A percentile compares a stretch with the other conserved stretches of the same genome.
phyloP scores from a whole-genome alignment of 1,140 invertebrate genomes.

The Ceratina calcarata region DNA sequence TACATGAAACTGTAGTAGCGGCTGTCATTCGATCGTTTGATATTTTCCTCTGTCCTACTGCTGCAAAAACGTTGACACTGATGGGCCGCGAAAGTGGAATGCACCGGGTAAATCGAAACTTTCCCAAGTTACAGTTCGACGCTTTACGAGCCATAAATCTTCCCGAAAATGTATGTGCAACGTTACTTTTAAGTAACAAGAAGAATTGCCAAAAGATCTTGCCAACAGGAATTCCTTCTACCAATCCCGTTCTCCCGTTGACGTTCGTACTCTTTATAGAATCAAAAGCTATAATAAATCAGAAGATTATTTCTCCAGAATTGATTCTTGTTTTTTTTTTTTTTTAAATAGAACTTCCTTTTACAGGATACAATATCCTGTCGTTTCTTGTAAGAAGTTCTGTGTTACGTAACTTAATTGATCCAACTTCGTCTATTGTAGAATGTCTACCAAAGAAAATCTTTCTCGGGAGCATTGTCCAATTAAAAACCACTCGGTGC shows the following conservation, averaged over 20 bases:
- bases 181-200: background rate
- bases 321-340: too few relatives aligned
- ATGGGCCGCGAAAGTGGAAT: slow-evolving; percentile 3
- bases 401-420: background rate
- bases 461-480: background rate
- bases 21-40: background rate
- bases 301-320: background rate
- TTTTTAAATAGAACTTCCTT: background rate
- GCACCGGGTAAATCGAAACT: background rate
- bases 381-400: too few relatives aligned
- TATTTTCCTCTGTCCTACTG: background rate
- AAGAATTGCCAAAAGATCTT: too few relatives aligned
- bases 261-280: too few relatives aligned
- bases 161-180: background rate
- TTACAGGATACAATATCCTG: background rate
- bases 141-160: background rate
- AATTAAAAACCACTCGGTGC: background rate
- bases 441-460: background rate
- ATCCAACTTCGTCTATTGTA: background rate
- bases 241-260: too few relatives aligned
- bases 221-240: too few relatives aligned
- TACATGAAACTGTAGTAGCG: background rate
- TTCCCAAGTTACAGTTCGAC: background rate
- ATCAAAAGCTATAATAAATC: too few relatives aligned
- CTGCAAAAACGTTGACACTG: slow-evolving; percentile 4